Evolutionary conservation across 2,113 vertebrate genomes (phyloP).

Genomic region (Trematocara zebra): DNA sequence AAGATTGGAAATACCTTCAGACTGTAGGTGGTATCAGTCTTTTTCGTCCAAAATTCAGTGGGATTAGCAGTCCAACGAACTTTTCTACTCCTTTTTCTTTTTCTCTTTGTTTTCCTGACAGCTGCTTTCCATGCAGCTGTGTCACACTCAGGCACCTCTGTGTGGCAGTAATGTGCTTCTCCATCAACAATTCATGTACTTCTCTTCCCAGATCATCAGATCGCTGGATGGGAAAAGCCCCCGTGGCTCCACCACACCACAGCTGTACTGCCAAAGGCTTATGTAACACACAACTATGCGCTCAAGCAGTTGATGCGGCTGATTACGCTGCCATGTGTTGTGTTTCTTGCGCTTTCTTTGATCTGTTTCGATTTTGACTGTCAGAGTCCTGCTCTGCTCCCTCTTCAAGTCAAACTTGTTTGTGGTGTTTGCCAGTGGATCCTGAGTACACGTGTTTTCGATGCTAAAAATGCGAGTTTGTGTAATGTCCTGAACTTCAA

Average conservation of each 20-base stretch:
- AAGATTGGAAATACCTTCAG: not conserved
- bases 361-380: not conserved
- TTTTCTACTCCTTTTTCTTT: not conserved
- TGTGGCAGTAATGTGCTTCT: not conserved
- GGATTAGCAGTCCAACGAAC: not conserved
- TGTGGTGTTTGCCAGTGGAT: not conserved
- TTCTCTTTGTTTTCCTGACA: not conserved
- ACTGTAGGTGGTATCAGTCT: not conserved
- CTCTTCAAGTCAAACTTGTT: not conserved
- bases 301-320: not conserved
- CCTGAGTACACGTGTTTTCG: not conserved
- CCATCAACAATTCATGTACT: not conserved
- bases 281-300: slow-evolving; percentile 10
- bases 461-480: not conserved
- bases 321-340: not conserved
- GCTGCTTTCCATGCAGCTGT: not conserved
- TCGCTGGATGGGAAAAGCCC: slow-evolving; percentile 19
- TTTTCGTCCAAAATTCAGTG: not conserved
- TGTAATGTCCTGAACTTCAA: not conserved
- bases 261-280: slow-evolving; percentile 23
- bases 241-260: not conserved
- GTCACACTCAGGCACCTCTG: not conserved
- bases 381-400: not conserved
- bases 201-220: slow-evolving; percentile 12
- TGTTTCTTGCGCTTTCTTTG: not conserved